Percentiles rank a stretch among this genome's conserved stretches.
Conservation (phyloP, 30 jellyfish, hydroid and myxozoan species). For the Turritopsis dohrnii region DNA sequence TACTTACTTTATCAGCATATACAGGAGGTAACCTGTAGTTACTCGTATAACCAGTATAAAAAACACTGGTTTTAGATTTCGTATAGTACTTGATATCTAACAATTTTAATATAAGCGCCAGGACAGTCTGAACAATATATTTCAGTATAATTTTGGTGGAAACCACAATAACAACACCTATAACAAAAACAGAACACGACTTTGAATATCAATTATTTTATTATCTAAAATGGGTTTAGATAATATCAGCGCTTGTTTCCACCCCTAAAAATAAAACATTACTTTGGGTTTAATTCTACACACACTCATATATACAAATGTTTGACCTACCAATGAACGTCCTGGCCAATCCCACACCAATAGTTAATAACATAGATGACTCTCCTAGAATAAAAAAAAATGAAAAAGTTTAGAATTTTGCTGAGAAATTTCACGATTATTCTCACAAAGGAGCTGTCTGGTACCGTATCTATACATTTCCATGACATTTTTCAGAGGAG, state of each 20-base stretch:
- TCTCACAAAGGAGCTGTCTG: neutral
- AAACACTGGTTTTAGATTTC: slow-evolving; percentile 33
- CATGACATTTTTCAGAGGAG: slow-evolving; percentile 68
- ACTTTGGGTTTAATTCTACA: neutral
- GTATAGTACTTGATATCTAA: slow-evolving; percentile 52
- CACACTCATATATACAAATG: neutral
- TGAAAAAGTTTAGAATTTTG: neutral
- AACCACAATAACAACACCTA: slow-evolving; percentile 70
- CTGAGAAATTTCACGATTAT: neutral
- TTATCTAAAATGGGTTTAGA: too few relatives aligned
- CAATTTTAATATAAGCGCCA: slow-evolving; percentile 41
- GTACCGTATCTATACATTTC: slow-evolving; percentile 41
- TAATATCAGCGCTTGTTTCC: too few relatives aligned
- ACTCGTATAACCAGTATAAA: slow-evolving; percentile 70
- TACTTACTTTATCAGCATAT: slow-evolving; percentile 17
- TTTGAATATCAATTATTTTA: too few relatives aligned
- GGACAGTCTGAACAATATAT: slow-evolving; percentile 29
- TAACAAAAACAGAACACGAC: neutral
- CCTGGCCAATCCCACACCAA: slow-evolving; percentile 1
- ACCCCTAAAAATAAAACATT: too few relatives aligned
- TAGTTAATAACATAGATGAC: neutral
- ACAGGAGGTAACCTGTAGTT: slow-evolving; percentile 70
- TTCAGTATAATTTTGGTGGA: slow-evolving; percentile 39
- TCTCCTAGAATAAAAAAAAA: slow-evolving; percentile 19
- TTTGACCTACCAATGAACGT: slow-evolving; percentile 22